Evolutionary conservation across 92 coral and sea anemone genomes (phyloP).

Genomic region (Hydrozoanthus gracilis): DNA sequence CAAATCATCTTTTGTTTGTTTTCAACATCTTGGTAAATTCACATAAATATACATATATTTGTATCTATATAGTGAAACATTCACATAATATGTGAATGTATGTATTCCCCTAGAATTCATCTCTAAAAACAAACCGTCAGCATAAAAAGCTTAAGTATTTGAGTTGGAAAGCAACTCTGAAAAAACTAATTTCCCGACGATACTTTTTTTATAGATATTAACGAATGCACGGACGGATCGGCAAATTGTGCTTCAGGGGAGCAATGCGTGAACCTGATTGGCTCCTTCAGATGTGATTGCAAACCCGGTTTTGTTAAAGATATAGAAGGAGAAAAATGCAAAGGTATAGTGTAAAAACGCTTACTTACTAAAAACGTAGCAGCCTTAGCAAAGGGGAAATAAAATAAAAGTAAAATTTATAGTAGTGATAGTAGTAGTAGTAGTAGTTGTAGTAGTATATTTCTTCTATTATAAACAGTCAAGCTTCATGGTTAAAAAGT

Average conservation of each 20-base stretch:
- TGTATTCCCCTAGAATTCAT: no score
- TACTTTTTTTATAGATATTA: background rate
- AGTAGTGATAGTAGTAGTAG: background rate
- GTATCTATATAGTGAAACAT: no score
- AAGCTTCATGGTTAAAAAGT: no score
- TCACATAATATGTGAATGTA: no score
- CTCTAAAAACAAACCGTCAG: background rate
- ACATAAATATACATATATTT: no score
- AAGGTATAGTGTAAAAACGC: constrained; percentile 1
- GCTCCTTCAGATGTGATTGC: constrained; percentile 30
- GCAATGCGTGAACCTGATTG: constrained; percentile 19
- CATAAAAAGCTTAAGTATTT: background rate
- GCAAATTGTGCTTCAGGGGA: constrained; percentile 11
- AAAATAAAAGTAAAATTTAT: background rate
- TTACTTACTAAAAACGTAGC: background rate
- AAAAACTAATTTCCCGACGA: no score
- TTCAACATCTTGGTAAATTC: no score
- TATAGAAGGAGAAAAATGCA: constrained; percentile 3
- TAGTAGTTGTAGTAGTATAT: background rate
- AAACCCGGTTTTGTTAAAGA: constrained; percentile 15
- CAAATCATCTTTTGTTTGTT: no score
- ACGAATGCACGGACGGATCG: constrained; percentile 27
- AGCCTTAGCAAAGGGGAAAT: background rate
- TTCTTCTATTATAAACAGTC: no score
- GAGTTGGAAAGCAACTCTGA: no score